Percentiles rank a stretch among this genome's conserved stretches.
Conservation (phyloP, 92 coral and sea anemone species). For the Paragorgia papillata region DNA sequence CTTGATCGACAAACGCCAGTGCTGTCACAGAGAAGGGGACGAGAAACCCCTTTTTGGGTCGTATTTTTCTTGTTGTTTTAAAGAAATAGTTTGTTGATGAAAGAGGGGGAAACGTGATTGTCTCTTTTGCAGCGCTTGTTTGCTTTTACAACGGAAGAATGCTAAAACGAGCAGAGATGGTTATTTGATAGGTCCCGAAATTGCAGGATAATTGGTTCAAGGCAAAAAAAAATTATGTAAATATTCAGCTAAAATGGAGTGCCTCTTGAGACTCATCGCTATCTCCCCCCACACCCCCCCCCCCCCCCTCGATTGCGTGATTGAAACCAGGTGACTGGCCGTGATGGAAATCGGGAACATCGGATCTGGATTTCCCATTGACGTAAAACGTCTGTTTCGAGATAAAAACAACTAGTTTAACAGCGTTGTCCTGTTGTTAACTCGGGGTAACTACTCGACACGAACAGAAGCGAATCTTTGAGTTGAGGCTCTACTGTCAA, state of each 20-base stretch:
- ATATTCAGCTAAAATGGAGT: conserved; percentile 20
- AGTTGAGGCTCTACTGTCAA: too few species aligned
- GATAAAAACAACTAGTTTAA: background rate
- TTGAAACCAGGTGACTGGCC: background rate
- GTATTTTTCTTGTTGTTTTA: background rate
- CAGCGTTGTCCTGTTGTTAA: background rate
- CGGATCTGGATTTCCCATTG: background rate
- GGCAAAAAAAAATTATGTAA: conserved; percentile 30
- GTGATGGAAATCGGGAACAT: background rate
- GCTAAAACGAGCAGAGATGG: background rate
- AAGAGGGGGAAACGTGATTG: background rate
- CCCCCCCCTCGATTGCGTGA: background rate
- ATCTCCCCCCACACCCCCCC: background rate
- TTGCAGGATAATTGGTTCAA: conserved; percentile 12
- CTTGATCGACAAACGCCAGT: background rate
- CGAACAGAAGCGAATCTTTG: too few species aligned
- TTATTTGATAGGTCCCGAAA: conserved; percentile 7
- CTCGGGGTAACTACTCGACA: too few species aligned
- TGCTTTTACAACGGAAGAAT: conserved; percentile 2
- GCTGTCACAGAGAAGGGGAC: background rate
- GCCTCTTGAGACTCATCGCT: background rate
- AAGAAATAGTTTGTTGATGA: conserved; percentile 10
- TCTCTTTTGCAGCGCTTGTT: background rate
- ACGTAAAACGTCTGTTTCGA: background rate
- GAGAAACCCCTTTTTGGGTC: background rate